A percentile compares a stretch with the other conserved stretches of the same genome.
phyloP scores from a whole-genome alignment of 2,797 vertebrate genomes.

The Arrhamphus sclerolepis region DNA sequence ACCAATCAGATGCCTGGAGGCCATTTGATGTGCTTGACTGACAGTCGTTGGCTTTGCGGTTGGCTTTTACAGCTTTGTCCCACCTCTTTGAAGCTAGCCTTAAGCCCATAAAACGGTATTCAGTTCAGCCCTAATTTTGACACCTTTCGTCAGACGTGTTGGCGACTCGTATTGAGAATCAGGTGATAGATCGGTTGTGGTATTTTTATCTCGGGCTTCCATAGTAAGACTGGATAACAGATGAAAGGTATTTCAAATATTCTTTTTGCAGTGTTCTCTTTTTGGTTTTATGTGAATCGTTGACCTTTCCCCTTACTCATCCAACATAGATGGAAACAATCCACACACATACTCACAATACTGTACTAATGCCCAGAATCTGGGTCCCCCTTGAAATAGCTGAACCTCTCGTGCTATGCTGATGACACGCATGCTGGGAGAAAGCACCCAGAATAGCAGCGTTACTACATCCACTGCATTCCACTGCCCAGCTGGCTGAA shows the following conservation, averaged over 20 bases:
- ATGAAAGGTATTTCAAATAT: background rate
- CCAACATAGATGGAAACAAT: slow-evolving; percentile 39
- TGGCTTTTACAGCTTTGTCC: no score
- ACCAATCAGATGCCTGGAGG: no score
- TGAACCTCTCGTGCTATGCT: slow-evolving; percentile 44
- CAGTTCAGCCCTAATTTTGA: no score
- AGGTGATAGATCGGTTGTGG: no score
- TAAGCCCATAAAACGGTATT: no score
- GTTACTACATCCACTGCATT: slow-evolving; percentile 61
- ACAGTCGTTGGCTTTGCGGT: no score
- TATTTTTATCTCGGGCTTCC: no score
- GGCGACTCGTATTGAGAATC: no score
- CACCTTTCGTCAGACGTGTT: no score
- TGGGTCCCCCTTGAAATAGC: slow-evolving; percentile 68
- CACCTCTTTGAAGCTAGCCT: no score
- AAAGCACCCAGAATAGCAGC: slow-evolving; percentile 65
- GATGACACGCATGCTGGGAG: slow-evolving; percentile 31
- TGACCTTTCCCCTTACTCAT: slow-evolving; percentile 45
- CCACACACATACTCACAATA: slow-evolving; percentile 13
- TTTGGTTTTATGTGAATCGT: slow-evolving; percentile 9
- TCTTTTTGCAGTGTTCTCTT: slow-evolving; percentile 24
- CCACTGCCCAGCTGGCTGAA: slow-evolving; percentile 55
- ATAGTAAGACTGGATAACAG: no score
- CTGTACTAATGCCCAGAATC: slow-evolving; percentile 54
- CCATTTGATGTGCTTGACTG: no score